These are phyloP conservation scores for Lemur catta DNA, from an alignment of 2,797 vertebrate genomes.

Conservation along the genomic window DNA sequence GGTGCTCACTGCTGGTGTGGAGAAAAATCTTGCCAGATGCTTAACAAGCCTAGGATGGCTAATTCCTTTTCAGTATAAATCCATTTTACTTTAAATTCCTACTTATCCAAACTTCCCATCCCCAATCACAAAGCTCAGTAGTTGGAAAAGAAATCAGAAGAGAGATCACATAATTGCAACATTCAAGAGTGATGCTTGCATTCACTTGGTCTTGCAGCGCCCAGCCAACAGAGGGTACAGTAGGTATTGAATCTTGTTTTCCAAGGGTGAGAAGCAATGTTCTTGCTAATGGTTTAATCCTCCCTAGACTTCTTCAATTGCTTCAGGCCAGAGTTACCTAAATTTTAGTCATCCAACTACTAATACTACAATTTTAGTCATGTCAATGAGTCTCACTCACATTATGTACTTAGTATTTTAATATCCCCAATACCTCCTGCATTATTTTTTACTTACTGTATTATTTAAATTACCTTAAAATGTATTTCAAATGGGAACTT, in stretches of 20 bases:
- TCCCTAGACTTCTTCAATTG: not conserved
- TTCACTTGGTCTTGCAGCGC: not conserved
- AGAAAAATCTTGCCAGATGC: not conserved
- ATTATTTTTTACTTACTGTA: not conserved
- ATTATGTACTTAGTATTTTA: not conserved
- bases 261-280: not conserved
- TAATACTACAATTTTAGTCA: not conserved
- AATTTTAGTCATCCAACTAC: not conserved
- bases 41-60: not conserved
- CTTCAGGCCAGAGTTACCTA: not conserved
- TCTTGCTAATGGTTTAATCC: not conserved
- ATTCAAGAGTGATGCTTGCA: not conserved
- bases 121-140: not conserved
- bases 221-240: not conserved
- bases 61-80: conserved; percentile 3
- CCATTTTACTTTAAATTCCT: not conserved
- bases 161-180: not conserved
- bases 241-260: not conserved
- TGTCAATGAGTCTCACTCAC: not conserved
- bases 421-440: not conserved
- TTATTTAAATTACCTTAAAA: conserved; percentile 19
- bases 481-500: conserved; percentile 20
- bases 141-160: not conserved
- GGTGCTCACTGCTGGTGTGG: not conserved
- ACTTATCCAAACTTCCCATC: not conserved